These are phyloP conservation scores for Argynnis bischoffii DNA, from an alignment of 2,888 invertebrate genomes.

Conservation along the genomic window DNA sequence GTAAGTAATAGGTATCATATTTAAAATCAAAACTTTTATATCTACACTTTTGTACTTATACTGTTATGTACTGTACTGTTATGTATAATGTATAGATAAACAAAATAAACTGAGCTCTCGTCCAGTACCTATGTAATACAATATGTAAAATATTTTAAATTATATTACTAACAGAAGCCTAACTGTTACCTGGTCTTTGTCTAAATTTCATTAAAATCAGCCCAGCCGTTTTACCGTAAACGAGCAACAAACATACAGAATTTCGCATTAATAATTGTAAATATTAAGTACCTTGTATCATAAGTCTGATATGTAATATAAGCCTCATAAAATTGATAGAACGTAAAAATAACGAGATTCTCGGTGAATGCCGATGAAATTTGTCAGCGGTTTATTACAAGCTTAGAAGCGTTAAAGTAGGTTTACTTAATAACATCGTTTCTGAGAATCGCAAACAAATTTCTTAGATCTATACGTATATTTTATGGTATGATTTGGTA, in stretches of 20 bases:
- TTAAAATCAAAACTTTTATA: too few relatives aligned
- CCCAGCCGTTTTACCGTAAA: background rate
- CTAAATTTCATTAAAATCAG: background rate
- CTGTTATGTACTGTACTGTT: too few relatives aligned
- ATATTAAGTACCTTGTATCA: slow-evolving; percentile 22
- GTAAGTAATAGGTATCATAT: too few relatives aligned
- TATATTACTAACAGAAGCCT: too few relatives aligned
- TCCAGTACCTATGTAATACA: too few relatives aligned
- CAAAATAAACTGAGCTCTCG: too few relatives aligned
- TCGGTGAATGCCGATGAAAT: slow-evolving; percentile 8
- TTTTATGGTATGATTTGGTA: too few relatives aligned
- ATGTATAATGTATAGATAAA: too few relatives aligned
- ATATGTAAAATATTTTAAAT: too few relatives aligned
- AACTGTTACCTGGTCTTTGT: too few relatives aligned
- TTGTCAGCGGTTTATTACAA: slow-evolving; percentile 16
- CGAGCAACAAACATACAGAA: slow-evolving; percentile 38
- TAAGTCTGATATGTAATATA: slow-evolving; percentile 32
- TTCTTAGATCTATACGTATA: too few relatives aligned
- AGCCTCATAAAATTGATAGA: slow-evolving; percentile 19
- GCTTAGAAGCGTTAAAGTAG: background rate
- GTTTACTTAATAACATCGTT: background rate
- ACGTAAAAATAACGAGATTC: slow-evolving; percentile 27
- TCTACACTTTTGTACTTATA: too few relatives aligned
- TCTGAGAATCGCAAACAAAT: background rate
- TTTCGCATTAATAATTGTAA: background rate